Evolutionary conservation across 2,888 invertebrate genomes (phyloP).

Genomic region (Hemithea aestivaria): DNA sequence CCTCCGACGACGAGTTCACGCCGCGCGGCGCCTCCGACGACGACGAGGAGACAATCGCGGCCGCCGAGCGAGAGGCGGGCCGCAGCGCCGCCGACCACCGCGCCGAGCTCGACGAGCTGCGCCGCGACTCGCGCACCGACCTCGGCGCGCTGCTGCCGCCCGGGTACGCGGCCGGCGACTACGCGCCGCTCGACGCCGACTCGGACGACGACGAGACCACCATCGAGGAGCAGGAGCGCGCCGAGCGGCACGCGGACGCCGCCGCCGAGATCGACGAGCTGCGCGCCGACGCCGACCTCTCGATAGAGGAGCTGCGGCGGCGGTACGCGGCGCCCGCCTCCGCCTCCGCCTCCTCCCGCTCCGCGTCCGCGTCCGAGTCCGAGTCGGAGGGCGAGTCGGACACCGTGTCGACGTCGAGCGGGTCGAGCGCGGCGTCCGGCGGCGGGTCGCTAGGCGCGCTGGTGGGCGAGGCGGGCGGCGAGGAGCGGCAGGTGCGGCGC

Average conservation of each 20-base stretch:
- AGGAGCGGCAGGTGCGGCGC: constrained; percentile 88
- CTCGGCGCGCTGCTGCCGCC: constrained; percentile 93
- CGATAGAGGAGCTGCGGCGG: constrained; percentile 87
- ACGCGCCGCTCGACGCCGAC: constrained; percentile 60
- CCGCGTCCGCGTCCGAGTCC: constrained; percentile 27
- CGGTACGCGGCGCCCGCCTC: constrained; percentile 78
- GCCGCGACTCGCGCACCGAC: constrained; percentile 93
- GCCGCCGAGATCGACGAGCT: constrained; percentile 86
- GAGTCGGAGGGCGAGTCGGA: constrained; percentile 31
- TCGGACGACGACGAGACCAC: constrained; percentile 81
- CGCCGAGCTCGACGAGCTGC: constrained; percentile 90
- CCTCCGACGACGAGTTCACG: constrained; percentile 87
- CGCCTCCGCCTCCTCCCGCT: constrained; percentile 20
- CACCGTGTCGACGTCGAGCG: constrained; percentile 31
- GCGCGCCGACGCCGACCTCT: constrained; percentile 88
- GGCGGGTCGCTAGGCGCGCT: constrained; percentile 31
- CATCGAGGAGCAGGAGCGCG: constrained; percentile 73
- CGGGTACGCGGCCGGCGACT: constrained; percentile 83
- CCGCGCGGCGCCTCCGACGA: constrained; percentile 86
- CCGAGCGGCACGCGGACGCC: constrained; percentile 81
- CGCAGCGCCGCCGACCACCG: constrained; percentile 73
- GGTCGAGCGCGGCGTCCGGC: constrained; percentile 16
- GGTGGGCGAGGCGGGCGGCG: constrained; percentile 55
- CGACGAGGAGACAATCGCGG: constrained; percentile 96
- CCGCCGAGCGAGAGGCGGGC: constrained; percentile 85